Base-by-base conservation (phyloP, 2,797 vertebrate genomes). In the Philypnodon macrostomus region DNA sequence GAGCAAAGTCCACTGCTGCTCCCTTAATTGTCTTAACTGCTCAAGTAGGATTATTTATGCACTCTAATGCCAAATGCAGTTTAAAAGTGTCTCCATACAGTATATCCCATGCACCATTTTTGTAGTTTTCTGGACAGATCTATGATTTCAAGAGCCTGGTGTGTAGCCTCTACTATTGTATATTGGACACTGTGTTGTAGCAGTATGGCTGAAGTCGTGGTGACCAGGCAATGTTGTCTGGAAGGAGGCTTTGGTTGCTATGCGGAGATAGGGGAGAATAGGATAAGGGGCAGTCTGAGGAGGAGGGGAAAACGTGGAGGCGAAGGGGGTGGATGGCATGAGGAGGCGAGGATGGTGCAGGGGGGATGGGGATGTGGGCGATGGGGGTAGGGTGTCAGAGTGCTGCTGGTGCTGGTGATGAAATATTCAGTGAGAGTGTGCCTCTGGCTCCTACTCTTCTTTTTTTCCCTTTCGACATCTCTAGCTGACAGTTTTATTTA, bases 381-480 rank as follows among this genome's bases (percentile, higher is more conserved):
- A 73, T 82, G 77, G 81, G 80, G 83, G 79, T 63, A 80, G 84
- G 83, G 74, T 85, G 80, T 85, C 79, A 85, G 70, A 67, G 65
- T 18, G 34, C 35, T 19, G 32, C 70, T 69, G 64, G 65, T 64
- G 71, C 72, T 78, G 86, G 79, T 89, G 87, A 90, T 90, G 85
- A 91, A 90, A 91, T 91, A 90, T 90, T 91, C 88, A 90, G 89
- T 84, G 84, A 87, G 85, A 87, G 83, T 82, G 80, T 61, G 85
- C 76, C 85, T 88, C 77, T 78, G 83, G 79, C 85, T 85, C 70
- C 77, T 77, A 67, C 70, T 57, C 59, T 63, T 40, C 61, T 63
- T 63, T 58, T 75, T 33, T 38, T 19, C 26, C 30, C 53, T 81
- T 83, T 82, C 72, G 73, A 86, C 83, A 80, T 87, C 85, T 85